Percentiles rank a stretch among this genome's conserved stretches.
These are phyloP conservation scores for Cyprinodon diabolis DNA, from an alignment of 2,797 vertebrate species.

Conservation along the genomic window DNA sequence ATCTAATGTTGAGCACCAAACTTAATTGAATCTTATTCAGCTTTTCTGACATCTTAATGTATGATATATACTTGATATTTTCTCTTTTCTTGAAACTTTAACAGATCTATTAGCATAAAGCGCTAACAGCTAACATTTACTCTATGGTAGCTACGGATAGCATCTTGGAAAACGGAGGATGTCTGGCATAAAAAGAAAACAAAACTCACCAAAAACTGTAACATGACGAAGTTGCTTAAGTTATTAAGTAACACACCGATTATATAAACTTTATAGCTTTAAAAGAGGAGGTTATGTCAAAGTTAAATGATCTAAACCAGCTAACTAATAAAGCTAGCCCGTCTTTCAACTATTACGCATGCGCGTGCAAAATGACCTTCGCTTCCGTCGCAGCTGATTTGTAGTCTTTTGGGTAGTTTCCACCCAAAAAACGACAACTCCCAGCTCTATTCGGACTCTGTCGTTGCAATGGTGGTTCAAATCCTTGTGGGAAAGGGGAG, in stretches of 20 bases:
- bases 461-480: conserved; percentile 76
- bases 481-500: no score
- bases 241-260: not conserved
- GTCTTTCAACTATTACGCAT: conserved; percentile 41
- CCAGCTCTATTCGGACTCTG: conserved; percentile 39
- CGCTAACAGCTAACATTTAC: not conserved
- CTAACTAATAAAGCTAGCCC: conserved; percentile 8
- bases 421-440: conserved; percentile 56
- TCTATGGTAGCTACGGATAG: not conserved
- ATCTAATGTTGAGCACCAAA: not conserved
- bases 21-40: not conserved
- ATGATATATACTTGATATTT: no score
- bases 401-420: conserved; percentile 47
- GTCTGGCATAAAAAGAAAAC: not conserved
- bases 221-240: conserved; percentile 58
- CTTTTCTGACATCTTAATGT: no score
- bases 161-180: not conserved
- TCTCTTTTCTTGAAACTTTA: not conserved
- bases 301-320: not conserved
- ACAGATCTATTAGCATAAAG: not conserved
- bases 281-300: not conserved
- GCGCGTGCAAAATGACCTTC: conserved; percentile 24
- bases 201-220: conserved; percentile 81
- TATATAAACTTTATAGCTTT: not conserved
- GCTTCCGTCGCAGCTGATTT: not conserved